Conservation (phyloP, 2,113 vertebrate species). For the Takifugu bimaculatus region DNA sequence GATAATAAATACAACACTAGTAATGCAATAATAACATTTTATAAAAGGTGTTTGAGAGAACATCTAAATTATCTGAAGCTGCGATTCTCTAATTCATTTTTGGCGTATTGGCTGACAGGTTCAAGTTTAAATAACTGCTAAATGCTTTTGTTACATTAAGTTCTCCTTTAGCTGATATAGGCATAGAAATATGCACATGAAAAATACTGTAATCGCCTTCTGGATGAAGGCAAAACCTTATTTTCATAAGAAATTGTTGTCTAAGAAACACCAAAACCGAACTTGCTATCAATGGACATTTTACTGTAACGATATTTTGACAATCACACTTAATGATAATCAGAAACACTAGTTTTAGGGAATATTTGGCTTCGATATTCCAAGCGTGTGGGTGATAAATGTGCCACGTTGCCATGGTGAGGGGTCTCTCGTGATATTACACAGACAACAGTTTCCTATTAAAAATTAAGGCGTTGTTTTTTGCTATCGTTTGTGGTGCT, state of each 20-base stretch:
- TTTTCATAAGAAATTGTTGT: slow-evolving; percentile 24
- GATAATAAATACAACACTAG: slow-evolving; percentile 13
- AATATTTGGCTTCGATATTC: too few species aligned
- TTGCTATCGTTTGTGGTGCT: not conserved
- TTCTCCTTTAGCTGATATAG: too few species aligned
- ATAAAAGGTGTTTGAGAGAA: slow-evolving; percentile 51
- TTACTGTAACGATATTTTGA: slow-evolving; percentile 17
- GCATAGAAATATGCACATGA: too few species aligned
- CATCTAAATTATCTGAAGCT: slow-evolving; percentile 9
- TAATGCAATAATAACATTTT: slow-evolving; percentile 32
- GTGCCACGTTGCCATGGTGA: not conserved
- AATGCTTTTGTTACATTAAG: slow-evolving; percentile 12
- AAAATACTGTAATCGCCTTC: too few species aligned
- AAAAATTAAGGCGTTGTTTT: slow-evolving; percentile 3
- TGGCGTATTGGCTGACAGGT: not conserved
- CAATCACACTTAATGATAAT: slow-evolving; percentile 51
- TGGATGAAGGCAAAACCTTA: not conserved
- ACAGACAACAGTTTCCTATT: not conserved
- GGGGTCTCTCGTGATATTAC: not conserved
- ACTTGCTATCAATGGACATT: not conserved
- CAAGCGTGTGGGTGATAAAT: not conserved
- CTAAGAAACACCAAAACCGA: slow-evolving; percentile 7
- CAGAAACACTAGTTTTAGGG: slow-evolving; percentile 7
- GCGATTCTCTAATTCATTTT: slow-evolving; percentile 17
- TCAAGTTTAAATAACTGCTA: slow-evolving; percentile 26